Evolutionary conservation across 2,888 invertebrate species (phyloP).

Genomic region (Euclidia mi): DNA sequence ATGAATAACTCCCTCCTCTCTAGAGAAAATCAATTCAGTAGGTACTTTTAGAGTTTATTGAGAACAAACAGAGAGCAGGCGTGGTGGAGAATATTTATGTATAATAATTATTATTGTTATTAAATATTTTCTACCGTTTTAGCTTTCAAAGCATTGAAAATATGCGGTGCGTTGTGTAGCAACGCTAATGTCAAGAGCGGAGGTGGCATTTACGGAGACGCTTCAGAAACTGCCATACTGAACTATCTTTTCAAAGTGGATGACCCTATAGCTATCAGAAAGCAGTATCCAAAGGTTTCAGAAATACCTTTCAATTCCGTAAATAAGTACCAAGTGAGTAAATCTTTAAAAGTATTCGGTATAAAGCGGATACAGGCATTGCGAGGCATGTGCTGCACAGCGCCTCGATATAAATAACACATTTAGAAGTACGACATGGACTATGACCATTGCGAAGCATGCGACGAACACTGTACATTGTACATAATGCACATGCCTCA

Average conservation of each 20-base stretch:
- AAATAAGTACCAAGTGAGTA: conserved; percentile 95
- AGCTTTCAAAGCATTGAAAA: conserved; percentile 94
- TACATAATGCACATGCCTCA: too few species aligned
- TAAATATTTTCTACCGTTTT: conserved; percentile 51
- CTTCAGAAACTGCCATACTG: conserved; percentile 97
- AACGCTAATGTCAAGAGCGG: conserved; percentile 97
- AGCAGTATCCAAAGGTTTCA: conserved; percentile 95
- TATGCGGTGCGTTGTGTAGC: conserved; percentile 98
- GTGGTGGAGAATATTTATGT: too few species aligned
- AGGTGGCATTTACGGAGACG: conserved; percentile 95
- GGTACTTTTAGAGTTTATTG: too few species aligned
- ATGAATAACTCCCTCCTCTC: too few species aligned
- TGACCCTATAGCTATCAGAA: conserved; percentile 93
- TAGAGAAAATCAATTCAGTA: too few species aligned
- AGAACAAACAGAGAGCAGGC: too few species aligned
- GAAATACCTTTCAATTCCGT: conserved; percentile 98
- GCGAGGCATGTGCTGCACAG: too few species aligned
- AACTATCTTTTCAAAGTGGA: conserved; percentile 92
- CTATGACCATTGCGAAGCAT: too few species aligned
- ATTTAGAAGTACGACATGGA: too few species aligned
- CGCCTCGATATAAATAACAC: too few species aligned
- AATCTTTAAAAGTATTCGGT: background rate
- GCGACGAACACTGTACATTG: too few species aligned
- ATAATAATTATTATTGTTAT: background rate
- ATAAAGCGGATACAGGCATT: too few species aligned